phyloP scores from a whole-genome alignment of 1,140 invertebrate species.

The Campoletis sonorensis region DNA sequence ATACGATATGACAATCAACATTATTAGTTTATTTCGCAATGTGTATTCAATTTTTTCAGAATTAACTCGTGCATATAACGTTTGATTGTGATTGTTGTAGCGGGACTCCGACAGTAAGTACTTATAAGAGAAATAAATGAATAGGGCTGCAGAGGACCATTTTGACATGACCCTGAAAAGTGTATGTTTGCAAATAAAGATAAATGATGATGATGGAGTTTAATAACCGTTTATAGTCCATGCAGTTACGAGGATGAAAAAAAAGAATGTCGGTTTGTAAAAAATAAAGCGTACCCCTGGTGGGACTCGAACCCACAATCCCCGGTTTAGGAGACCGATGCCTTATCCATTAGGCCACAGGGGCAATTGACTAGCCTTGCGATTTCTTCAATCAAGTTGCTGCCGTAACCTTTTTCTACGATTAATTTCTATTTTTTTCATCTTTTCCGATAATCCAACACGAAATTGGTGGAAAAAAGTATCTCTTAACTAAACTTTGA shows the following conservation, averaged over 20 bases:
- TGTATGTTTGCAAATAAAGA: no score
- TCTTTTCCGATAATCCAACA: background rate
- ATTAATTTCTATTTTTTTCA: background rate
- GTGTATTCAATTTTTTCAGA: no score
- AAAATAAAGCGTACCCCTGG: slow-evolving; percentile 70
- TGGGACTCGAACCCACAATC: slow-evolving; percentile 77
- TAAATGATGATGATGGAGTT: no score
- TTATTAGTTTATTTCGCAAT: no score
- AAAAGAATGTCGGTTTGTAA: slow-evolving; percentile 52
- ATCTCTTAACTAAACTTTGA: no score
- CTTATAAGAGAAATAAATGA: no score
- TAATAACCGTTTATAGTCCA: background rate
- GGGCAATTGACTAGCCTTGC: slow-evolving; percentile 56
- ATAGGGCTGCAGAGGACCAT: no score
- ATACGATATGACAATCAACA: no score
- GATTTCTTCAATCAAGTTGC: background rate
- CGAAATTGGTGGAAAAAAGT: background rate
- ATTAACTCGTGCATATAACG: no score
- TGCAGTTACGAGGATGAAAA: background rate
- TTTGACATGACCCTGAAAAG: no score
- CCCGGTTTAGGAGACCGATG: slow-evolving; percentile 77
- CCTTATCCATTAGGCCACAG: slow-evolving; percentile 77
- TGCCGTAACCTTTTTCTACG: background rate
- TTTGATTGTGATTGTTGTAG: no score
- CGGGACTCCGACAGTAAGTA: no score